These are phyloP conservation scores for Zaprionus tsacasi DNA, from an alignment of 1,140 invertebrate species.

Conservation along the genomic window DNA sequence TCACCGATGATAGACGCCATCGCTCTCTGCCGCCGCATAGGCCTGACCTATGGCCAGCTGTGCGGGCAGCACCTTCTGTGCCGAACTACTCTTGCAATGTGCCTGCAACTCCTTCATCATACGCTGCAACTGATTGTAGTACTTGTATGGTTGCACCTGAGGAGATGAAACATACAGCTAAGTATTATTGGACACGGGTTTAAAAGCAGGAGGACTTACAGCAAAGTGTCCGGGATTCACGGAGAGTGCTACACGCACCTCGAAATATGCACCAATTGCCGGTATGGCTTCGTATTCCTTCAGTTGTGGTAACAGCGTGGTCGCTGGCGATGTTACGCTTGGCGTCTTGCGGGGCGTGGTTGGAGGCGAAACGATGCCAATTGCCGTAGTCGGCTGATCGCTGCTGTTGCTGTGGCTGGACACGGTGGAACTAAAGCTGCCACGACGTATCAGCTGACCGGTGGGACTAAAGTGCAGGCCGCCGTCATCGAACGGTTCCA, in stretches of 20 bases:
- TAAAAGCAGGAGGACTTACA: constrained; percentile 39
- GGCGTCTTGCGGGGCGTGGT: constrained; percentile 53
- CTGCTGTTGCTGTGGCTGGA: constrained; percentile 68
- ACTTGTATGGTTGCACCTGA: constrained; percentile 80
- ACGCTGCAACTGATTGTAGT: constrained; percentile 66
- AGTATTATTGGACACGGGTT: not conserved
- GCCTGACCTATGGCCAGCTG: constrained; percentile 69
- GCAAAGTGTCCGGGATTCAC: constrained; percentile 77
- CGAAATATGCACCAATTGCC: constrained; percentile 67
- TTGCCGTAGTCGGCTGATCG: constrained; percentile 36
- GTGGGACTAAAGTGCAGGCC: constrained; percentile 54
- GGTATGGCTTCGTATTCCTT: constrained; percentile 73
- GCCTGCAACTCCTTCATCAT: constrained; percentile 77
- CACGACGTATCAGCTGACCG: constrained; percentile 52
- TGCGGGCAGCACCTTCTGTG: constrained; percentile 33
- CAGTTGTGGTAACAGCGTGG: constrained; percentile 42
- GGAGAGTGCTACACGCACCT: constrained; percentile 72
- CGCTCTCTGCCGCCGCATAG: constrained; percentile 68
- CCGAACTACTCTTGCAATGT: constrained; percentile 56
- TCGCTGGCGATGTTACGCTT: not conserved
- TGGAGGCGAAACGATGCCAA: constrained; percentile 43
- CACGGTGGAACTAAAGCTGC: constrained; percentile 63
- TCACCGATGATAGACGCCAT: constrained; percentile 77
- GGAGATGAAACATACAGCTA: not conserved
- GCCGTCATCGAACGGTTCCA: constrained; percentile 59